Conservation (phyloP, 1,140 invertebrate genomes). For the Pseudobourletiella spinata region DNA sequence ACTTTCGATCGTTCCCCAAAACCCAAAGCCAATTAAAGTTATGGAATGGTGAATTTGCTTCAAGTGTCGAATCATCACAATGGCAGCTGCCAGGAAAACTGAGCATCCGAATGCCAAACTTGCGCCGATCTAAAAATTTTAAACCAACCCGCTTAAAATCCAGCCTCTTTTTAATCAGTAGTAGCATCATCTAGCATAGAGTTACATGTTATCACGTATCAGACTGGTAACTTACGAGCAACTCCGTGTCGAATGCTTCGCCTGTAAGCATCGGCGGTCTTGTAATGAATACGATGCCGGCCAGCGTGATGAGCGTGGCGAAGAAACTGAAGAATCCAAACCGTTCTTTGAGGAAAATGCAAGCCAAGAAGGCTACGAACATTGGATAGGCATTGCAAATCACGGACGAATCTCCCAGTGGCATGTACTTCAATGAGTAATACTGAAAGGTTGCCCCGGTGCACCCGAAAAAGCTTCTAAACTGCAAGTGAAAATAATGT, state of each 20-base stretch:
- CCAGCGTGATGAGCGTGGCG: conserved; percentile 22
- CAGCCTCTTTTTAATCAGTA: no score
- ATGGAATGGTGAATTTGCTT: conserved; percentile 32
- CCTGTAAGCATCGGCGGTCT: conserved; percentile 27
- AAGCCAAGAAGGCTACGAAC: conserved; percentile 24
- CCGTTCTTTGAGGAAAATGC: conserved; percentile 22
- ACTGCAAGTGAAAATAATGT: conserved; percentile 13
- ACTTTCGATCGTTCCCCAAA: conserved; percentile 29
- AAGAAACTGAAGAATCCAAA: conserved; percentile 28
- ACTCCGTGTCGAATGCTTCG: conserved; percentile 14
- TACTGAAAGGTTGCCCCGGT: conserved; percentile 33
- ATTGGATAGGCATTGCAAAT: conserved; percentile 34
- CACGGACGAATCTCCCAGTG: conserved; percentile 26
- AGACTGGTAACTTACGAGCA: conserved; percentile 31
- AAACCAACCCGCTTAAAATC: not conserved
- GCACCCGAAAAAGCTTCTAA: conserved; percentile 32
- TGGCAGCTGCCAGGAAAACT: conserved; percentile 28
- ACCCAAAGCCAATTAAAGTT: conserved; percentile 30
- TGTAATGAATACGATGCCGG: conserved; percentile 21
- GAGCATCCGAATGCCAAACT: conserved; percentile 26
- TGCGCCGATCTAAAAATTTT: conserved; percentile 28
- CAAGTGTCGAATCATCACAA: conserved; percentile 35
- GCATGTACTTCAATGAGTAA: conserved; percentile 33
- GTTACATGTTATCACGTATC: no score
- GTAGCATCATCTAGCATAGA: not conserved